A percentile compares a stretch with the other conserved stretches of the same genome.
phyloP scores from a whole-genome alignment of 2,113 vertebrate genomes.

The Porphyrio hochstetteri region DNA sequence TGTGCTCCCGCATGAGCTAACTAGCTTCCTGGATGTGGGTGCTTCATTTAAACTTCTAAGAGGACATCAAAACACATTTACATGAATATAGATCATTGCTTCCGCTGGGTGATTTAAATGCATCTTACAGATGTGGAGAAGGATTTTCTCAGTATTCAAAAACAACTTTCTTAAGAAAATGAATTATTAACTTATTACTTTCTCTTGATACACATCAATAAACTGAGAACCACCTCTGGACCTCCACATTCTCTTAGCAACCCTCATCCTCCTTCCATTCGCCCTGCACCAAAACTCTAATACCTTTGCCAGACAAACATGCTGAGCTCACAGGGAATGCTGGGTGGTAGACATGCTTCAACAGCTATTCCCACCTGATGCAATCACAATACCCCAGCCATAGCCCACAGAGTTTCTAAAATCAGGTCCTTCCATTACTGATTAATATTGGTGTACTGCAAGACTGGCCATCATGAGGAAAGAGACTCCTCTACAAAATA shows the following conservation, averaged over 20 bases:
- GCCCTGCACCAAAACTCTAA: not conserved
- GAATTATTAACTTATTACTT: not conserved
- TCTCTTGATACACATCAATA: not conserved
- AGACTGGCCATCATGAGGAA: not conserved
- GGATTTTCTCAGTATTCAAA: not conserved
- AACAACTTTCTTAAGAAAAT: conserved; percentile 21
- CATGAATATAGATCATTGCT: conserved; percentile 54
- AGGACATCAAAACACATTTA: conserved; percentile 65
- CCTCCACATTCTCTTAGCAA: not conserved
- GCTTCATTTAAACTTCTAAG: conserved; percentile 59
- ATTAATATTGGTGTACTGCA: not conserved
- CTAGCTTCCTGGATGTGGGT: conserved; percentile 58
- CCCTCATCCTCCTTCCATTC: not conserved
- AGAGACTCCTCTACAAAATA: accelerated
- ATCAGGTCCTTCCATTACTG: not conserved
- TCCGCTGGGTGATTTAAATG: conserved; percentile 49
- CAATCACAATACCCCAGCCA: not conserved
- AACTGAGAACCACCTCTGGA: not conserved
- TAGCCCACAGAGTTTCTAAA: not conserved
- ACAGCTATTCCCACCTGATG: not conserved
- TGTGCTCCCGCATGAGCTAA: conserved; percentile 35
- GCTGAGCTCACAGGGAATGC: not conserved
- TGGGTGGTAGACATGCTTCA: not conserved
- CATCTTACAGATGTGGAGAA: conserved; percentile 60
- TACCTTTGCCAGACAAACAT: not conserved